Percentiles rank a stretch among this genome's conserved stretches.
phyloP scores from a whole-genome alignment of 1,140 invertebrate species.

The Caerostris darwini region DNA sequence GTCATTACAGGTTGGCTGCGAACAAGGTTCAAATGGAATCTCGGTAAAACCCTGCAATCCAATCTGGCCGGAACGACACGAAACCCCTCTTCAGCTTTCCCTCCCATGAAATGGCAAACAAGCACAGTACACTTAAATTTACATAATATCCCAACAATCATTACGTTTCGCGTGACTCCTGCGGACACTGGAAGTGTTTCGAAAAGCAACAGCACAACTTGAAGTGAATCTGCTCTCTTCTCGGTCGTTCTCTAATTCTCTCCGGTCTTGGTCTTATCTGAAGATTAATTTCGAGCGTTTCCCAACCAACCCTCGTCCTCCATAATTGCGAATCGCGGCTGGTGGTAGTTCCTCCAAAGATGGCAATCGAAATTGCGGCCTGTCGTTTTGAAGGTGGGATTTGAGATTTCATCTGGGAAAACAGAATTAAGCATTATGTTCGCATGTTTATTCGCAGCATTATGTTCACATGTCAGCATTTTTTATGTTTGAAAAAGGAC shows the following conservation, averaged over 20 bases:
- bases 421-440: too few relatives aligned
- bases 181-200: background rate
- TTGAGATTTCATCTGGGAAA: too few relatives aligned
- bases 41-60: background rate
- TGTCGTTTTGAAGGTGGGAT: background rate
- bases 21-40: slow-evolving; percentile 24
- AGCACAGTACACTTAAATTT: slow-evolving; percentile 18
- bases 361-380: background rate
- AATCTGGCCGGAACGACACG: slow-evolving; percentile 2
- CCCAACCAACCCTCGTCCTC: background rate
- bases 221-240: background rate
- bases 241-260: background rate
- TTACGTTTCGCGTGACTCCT: slow-evolving; percentile 37
- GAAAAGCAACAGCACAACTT: background rate
- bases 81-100: background rate
- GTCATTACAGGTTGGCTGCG: background rate
- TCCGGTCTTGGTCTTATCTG: background rate
- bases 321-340: background rate
- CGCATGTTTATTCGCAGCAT: too few relatives aligned
- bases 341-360: background rate
- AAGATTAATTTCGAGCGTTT: slow-evolving; percentile 5
- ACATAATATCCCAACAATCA: slow-evolving; percentile 54
- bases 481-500: too few relatives aligned
- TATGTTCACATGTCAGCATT: too few relatives aligned
- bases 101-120: slow-evolving; percentile 1